These are phyloP conservation scores for Prunella strophiata DNA, from an alignment of 2,797 vertebrate genomes.

Conservation along the genomic window DNA sequence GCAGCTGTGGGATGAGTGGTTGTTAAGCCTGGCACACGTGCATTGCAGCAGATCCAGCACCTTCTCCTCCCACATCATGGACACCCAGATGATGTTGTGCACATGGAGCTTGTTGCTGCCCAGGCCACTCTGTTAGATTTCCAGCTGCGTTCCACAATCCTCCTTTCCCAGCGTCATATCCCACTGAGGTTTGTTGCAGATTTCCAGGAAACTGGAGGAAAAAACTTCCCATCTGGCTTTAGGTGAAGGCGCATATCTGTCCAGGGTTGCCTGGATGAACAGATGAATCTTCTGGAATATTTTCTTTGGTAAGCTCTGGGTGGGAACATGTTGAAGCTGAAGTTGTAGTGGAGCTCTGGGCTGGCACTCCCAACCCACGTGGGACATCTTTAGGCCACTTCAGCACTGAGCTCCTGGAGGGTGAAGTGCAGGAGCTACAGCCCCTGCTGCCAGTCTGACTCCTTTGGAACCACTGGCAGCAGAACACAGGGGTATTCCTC, in stretches of 20 bases:
- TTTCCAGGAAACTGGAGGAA: background rate
- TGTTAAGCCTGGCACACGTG: rapidly evolving
- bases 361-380: rapidly evolving
- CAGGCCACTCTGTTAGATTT: background rate
- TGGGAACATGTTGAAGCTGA: rapidly evolving
- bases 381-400: background rate
- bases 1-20: rapidly evolving
- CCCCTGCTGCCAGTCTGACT: background rate
- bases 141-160: background rate
- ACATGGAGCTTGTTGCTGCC: background rate
- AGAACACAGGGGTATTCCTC: background rate
- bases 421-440: background rate
- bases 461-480: background rate
- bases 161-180: background rate
- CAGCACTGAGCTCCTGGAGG: background rate
- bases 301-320: background rate
- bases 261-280: background rate
- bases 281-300: background rate
- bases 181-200: background rate
- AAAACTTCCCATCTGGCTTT: background rate
- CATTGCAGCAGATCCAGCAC: background rate
- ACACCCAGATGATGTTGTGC: too few species aligned
- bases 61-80: background rate
- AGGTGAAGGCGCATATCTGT: background rate
- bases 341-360: background rate